phyloP scores from a whole-genome alignment of 2,113 vertebrate species.

The Sebastes fasciatus region DNA sequence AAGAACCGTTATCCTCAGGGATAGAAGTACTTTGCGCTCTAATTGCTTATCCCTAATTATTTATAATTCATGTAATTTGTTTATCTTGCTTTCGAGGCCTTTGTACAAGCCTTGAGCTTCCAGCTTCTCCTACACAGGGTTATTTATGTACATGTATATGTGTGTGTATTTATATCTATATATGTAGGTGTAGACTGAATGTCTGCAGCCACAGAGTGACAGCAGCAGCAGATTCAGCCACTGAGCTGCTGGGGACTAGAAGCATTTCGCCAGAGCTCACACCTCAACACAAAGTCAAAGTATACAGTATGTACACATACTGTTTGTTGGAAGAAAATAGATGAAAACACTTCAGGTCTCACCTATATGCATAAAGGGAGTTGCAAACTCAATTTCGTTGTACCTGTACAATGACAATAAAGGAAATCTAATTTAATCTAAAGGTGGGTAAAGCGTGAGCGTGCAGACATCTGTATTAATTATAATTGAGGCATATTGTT shows the following conservation, averaged over 20 bases:
- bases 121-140: background rate
- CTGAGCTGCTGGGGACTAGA: background rate
- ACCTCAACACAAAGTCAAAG: background rate
- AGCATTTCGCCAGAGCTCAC: background rate
- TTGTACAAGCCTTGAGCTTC: background rate
- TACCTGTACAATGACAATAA: no score
- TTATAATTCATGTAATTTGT: constrained; percentile 5
- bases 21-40: background rate
- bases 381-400: no score
- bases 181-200: background rate
- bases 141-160: background rate
- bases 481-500: background rate
- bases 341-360: no score
- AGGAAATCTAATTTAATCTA: no score
- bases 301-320: no score
- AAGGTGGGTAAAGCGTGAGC: background rate
- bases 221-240: background rate
- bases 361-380: background rate
- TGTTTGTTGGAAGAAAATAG: no score
- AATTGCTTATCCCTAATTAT: background rate
- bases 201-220: background rate
- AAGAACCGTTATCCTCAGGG: background rate
- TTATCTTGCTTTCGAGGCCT: background rate
- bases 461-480: background rate
- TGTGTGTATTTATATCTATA: background rate